phyloP scores from a whole-genome alignment of 2,797 vertebrate species.

The Typhlichthys subterraneus region DNA sequence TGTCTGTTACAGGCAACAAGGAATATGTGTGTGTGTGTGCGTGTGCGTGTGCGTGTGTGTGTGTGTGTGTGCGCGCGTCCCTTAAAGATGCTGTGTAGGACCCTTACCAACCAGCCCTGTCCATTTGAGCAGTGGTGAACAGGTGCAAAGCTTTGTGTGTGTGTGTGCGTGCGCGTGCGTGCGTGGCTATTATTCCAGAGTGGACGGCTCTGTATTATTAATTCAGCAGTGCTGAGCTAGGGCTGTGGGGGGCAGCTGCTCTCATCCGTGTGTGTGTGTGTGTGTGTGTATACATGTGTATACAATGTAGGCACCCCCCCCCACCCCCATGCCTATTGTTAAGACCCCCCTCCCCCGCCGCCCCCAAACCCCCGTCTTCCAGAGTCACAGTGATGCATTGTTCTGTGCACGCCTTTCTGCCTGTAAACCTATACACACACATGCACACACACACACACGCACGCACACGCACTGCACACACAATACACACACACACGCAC shows the following conservation, averaged over 20 bases:
- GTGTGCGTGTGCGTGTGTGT: too few species aligned
- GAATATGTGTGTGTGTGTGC: slow-evolving; percentile 15
- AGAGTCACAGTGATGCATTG: slow-evolving; percentile 47
- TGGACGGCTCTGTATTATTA: slow-evolving; percentile 80
- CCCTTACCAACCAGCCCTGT: slow-evolving; percentile 47
- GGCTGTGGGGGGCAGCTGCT: slow-evolving; percentile 71
- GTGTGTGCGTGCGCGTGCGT: slow-evolving; percentile 24
- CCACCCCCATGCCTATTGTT: slow-evolving; percentile 53
- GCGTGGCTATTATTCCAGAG: slow-evolving; percentile 75
- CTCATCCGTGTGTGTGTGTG: slow-evolving; percentile 47
- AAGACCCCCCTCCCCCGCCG: slow-evolving; percentile 10
- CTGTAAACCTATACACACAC: slow-evolving; percentile 47
- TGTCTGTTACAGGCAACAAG: slow-evolving; percentile 39
- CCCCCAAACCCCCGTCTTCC: slow-evolving; percentile 5
- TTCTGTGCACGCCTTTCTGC: slow-evolving; percentile 36
- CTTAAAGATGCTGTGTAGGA: slow-evolving; percentile 27
- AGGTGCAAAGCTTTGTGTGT: slow-evolving; percentile 69
- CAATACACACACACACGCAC: slow-evolving; percentile 21
- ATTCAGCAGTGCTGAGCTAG: slow-evolving; percentile 77
- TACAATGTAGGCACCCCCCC: slow-evolving; percentile 54
- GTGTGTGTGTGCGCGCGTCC: slow-evolving; percentile 11
- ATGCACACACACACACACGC: slow-evolving; percentile 16
- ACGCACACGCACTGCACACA: slow-evolving; percentile 13
- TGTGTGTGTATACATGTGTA: slow-evolving; percentile 18
- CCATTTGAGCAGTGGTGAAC: slow-evolving; percentile 74